These are phyloP conservation scores for Acipenser oxyrinchus DNA, from an alignment of 2,797 vertebrate genomes.

Conservation along the genomic window DNA sequence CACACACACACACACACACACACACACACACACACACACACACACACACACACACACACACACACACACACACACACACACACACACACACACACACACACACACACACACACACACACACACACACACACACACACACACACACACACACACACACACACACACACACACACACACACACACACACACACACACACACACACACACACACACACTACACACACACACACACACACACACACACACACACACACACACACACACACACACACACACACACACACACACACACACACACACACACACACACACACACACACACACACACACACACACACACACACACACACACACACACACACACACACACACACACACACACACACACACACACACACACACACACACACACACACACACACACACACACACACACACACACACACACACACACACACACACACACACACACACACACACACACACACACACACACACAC, in stretches of 20 bases:
- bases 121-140: constrained; percentile 40
- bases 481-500: constrained; percentile 26
- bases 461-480: constrained; percentile 37
- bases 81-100: constrained; percentile 37
- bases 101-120: constrained; percentile 24
- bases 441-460: constrained; percentile 30
- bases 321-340: constrained; percentile 39
- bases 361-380: constrained; percentile 37
- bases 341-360: constrained; percentile 22
- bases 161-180: constrained; percentile 40
- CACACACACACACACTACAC: constrained; percentile 40
- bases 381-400: constrained; percentile 30
- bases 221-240: constrained; percentile 15
- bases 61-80: constrained; percentile 28
- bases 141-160: constrained; percentile 19
- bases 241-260: constrained; percentile 40
- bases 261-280: constrained; percentile 17
- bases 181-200: constrained; percentile 14
- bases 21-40: constrained; percentile 32
- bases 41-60: constrained; percentile 35
- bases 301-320: constrained; percentile 15
- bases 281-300: constrained; percentile 40
- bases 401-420: constrained; percentile 33
- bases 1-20: constrained; percentile 32
- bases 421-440: constrained; percentile 33